These are phyloP conservation scores for Athetis lepigone DNA, from an alignment of 2,888 invertebrate genomes.

Conservation along the genomic window DNA sequence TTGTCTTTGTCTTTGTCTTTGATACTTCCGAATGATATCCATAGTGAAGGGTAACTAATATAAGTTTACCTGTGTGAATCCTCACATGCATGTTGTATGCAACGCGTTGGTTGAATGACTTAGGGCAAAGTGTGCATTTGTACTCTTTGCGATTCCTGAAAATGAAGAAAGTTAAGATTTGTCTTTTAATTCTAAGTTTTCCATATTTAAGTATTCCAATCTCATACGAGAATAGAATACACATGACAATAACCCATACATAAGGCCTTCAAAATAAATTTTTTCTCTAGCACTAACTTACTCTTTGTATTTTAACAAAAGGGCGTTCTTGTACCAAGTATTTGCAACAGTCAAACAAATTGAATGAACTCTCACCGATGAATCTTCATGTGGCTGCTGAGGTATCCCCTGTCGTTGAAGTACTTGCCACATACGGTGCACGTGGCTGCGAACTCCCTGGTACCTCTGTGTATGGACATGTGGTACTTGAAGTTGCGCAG, in stretches of 20 bases:
- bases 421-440: conserved; percentile 93
- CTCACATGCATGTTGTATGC: conserved; percentile 97
- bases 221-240: no score
- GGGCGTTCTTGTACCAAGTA: no score
- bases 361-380: conserved; percentile 88
- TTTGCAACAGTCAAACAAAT: neutral
- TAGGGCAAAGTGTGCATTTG: conserved; percentile 94
- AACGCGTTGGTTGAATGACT: conserved; percentile 96
- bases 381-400: conserved; percentile 96
- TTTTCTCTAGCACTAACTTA: no score
- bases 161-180: conserved; percentile 10
- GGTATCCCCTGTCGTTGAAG: conserved; percentile 95
- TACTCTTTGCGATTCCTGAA: conserved; percentile 94
- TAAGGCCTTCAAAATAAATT: no score
- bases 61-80: conserved; percentile 92
- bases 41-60: neutral
- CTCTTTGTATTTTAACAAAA: no score
- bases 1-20: no score
- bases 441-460: conserved; percentile 94
- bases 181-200: neutral
- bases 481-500: conserved; percentile 96
- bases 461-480: conserved; percentile 95
- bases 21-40: neutral
- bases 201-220: neutral
- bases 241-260: no score